Evolutionary conservation across 1,140 invertebrate genomes (phyloP).

Genomic region (Octopus bimaculoides): DNA sequence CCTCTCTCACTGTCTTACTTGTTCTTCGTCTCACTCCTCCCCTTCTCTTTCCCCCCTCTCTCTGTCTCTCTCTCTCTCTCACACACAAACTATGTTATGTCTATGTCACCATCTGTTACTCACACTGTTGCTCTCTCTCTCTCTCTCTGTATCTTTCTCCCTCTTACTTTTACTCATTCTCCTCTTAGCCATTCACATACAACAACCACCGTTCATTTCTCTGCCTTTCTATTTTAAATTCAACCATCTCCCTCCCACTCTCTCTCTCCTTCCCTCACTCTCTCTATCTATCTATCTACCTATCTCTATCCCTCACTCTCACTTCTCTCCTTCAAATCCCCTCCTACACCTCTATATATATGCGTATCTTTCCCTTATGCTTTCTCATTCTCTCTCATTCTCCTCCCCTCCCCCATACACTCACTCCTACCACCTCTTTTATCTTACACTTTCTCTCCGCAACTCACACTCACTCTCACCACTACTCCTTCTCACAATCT

Average conservation of each 20-base stretch:
- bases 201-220: background rate
- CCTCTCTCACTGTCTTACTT: background rate
- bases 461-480: background rate
- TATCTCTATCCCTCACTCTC: background rate
- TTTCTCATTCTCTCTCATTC: background rate
- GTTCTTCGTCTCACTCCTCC: background rate
- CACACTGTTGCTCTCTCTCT: background rate
- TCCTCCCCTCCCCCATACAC: background rate
- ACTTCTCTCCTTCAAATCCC: background rate
- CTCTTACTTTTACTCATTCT: background rate
- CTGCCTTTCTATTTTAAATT: background rate
- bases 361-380: background rate
- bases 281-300: background rate
- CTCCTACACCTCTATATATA: background rate
- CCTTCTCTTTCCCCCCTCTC: constrained; percentile 1
- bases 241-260: background rate
- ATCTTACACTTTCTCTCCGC: background rate
- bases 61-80: constrained; percentile 6
- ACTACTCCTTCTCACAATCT: background rate
- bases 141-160: constrained; percentile 6
- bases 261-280: background rate
- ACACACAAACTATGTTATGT: background rate
- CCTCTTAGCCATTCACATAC: background rate
- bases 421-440: background rate
- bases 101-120: background rate